A percentile compares a stretch with the other conserved stretches of the same genome.
Evolutionary conservation across 2,888 invertebrate genomes (phyloP).

Genomic region (Heliconius hortense): DNA sequence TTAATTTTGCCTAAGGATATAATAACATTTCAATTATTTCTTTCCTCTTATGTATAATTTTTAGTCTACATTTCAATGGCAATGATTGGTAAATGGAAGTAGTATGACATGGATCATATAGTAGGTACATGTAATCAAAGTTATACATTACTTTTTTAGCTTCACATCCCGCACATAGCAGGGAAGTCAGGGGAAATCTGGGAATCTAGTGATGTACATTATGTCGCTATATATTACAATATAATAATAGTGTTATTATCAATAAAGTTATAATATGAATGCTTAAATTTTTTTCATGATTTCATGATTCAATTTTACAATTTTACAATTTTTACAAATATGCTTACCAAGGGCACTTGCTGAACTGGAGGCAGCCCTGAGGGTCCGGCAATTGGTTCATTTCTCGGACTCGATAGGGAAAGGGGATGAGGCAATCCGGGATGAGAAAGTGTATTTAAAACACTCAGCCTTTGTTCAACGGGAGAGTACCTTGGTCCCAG

Average conservation of each 20-base stretch:
- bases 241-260: background rate
- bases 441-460: conserved; percentile 67
- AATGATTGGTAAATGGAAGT: background rate
- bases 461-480: conserved; percentile 71
- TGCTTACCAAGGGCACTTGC: conserved; percentile 90
- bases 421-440: conserved; percentile 67
- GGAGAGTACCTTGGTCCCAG: conserved; percentile 70
- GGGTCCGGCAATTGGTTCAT: conserved; percentile 89
- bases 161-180: too few species aligned
- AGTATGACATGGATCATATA: too few species aligned
- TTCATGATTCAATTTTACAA: too few species aligned
- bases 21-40: too few species aligned
- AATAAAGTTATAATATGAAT: background rate
- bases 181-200: too few species aligned
- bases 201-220: too few species aligned
- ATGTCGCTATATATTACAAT: too few species aligned
- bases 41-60: background rate
- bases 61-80: background rate
- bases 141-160: too few species aligned
- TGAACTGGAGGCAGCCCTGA: conserved; percentile 93
- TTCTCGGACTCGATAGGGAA: conserved; percentile 84
- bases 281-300: background rate
- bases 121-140: too few species aligned
- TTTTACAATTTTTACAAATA: conserved; percentile 47
- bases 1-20: too few species aligned